Percentiles rank a stretch among this genome's conserved stretches.
phyloP scores from a whole-genome alignment of 2,113 vertebrate species.

The Loxodonta africana region DNA sequence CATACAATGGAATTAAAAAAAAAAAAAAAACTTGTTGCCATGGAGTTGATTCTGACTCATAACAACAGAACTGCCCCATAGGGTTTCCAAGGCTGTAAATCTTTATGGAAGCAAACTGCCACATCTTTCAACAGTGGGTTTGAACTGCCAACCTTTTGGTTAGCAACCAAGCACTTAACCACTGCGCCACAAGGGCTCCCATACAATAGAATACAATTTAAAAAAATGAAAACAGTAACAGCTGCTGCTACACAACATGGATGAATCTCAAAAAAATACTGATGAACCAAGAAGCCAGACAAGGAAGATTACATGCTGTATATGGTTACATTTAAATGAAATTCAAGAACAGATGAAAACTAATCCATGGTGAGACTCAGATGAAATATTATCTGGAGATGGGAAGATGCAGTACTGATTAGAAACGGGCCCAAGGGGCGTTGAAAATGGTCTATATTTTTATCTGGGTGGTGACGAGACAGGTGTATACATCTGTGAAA shows the following conservation, averaged over 20 bases:
- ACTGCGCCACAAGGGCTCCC: no score
- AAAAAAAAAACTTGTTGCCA: not conserved
- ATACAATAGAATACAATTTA: not conserved
- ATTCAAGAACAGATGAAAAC: constrained; percentile 56
- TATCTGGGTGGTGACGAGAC: not conserved
- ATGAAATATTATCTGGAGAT: not conserved
- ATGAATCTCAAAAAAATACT: constrained; percentile 58
- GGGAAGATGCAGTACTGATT: not conserved
- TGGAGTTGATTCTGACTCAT: not conserved
- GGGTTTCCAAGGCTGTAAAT: not conserved
- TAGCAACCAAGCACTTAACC: no score
- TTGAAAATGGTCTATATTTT: constrained; percentile 9
- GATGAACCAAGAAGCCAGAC: constrained; percentile 15
- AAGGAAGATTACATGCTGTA: not conserved
- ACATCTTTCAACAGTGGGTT: not conserved
- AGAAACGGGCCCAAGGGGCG: not conserved
- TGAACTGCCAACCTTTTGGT: not conserved
- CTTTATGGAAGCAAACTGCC: not conserved
- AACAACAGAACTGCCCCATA: not conserved
- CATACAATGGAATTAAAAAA: not conserved
- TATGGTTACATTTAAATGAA: constrained; percentile 35
- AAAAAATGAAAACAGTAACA: not conserved
- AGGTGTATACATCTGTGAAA: not conserved
- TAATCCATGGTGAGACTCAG: not conserved
- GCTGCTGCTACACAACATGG: not conserved